Evolutionary conservation across 2,888 invertebrate genomes (phyloP).

Genomic region (Iphiclides podalirius): DNA sequence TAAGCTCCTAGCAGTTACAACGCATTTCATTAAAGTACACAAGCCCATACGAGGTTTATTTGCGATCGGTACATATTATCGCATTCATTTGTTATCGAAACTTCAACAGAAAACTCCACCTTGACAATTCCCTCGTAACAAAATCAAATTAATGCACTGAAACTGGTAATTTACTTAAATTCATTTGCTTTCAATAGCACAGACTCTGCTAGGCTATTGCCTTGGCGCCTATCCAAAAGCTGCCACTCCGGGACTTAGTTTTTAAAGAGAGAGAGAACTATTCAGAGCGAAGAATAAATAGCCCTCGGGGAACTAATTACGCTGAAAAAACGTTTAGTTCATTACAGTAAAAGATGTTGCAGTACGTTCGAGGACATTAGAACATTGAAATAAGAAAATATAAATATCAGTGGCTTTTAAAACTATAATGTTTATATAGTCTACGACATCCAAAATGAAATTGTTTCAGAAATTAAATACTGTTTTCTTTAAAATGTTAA

Average conservation of each 20-base stretch:
- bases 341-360: no score
- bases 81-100: not conserved
- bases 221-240: conserved; percentile 22
- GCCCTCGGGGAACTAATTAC: conserved; percentile 16
- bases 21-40: no score
- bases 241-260: conserved; percentile 18
- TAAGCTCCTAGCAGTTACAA: no score
- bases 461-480: no score
- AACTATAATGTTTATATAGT: no score
- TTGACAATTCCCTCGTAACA: not conserved
- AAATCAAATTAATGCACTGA: conserved; percentile 1
- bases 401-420: no score
- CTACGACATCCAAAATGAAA: no score
- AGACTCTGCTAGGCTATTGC: conserved; percentile 8
- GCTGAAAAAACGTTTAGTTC: conserved; percentile 4
- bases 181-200: conserved; percentile 18
- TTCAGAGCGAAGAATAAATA: conserved; percentile 14
- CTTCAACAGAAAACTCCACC: not conserved
- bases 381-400: no score
- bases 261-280: conserved; percentile 14
- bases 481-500: no score
- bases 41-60: no score
- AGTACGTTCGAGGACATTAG: no score
- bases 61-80: not conserved
- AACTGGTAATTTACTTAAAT: conserved; percentile 14